Evolutionary conservation across 2,113 vertebrate species (phyloP).

Genomic region (Ivindomyrus marchei): DNA sequence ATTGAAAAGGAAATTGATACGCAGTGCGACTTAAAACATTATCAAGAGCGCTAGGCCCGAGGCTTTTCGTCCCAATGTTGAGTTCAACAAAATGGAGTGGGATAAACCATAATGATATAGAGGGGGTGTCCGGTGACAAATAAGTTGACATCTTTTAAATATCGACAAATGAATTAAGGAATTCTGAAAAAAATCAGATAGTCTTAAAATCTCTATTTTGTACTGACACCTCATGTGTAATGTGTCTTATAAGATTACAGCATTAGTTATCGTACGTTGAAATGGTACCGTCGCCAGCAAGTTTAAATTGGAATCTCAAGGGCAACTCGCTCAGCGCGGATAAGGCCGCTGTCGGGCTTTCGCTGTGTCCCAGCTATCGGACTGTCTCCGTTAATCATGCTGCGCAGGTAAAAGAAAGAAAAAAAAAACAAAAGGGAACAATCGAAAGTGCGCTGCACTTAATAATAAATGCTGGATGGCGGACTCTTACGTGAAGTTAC

Average conservation of each 20-base stretch:
- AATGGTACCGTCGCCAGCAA: slow-evolving; percentile 50
- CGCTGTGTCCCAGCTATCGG: background rate
- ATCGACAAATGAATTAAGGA: background rate
- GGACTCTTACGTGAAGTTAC: background rate
- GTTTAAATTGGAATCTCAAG: slow-evolving; percentile 58
- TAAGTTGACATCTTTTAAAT: background rate
- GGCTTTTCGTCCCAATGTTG: background rate
- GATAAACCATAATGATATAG: slow-evolving; percentile 4
- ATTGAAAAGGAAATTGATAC: background rate
- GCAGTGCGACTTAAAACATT: background rate
- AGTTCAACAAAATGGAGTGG: slow-evolving; percentile 25
- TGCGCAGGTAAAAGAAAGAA: background rate
- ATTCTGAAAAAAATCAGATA: background rate
- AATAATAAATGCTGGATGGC: background rate
- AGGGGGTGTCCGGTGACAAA: background rate
- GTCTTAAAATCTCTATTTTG: background rate
- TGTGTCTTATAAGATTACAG: background rate
- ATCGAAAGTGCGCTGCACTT: background rate
- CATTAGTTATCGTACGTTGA: background rate
- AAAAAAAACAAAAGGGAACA: background rate
- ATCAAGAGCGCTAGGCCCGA: background rate
- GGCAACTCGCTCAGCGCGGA: slow-evolving; percentile 39
- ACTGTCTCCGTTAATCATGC: background rate
- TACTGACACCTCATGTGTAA: background rate
- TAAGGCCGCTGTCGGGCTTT: background rate